These are phyloP conservation scores for Linhomoeus sp. DNA, from an alignment of 2,888 invertebrate genomes.

Conservation along the genomic window DNA sequence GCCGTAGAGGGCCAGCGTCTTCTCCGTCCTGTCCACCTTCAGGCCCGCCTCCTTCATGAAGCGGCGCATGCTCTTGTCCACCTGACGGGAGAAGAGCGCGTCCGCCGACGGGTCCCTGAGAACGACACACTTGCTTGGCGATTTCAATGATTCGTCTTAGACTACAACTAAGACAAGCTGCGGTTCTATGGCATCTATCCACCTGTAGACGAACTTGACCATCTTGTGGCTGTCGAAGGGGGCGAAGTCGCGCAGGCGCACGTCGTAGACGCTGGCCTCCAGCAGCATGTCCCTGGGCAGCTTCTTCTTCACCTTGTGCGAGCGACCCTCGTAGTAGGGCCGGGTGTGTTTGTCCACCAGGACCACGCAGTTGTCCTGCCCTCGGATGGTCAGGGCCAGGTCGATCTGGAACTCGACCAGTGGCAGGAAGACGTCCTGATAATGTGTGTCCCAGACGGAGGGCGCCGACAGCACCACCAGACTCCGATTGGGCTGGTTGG, in stretches of 20 bases:
- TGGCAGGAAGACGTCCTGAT: conserved; percentile 11
- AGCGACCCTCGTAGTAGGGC: conserved; percentile 12
- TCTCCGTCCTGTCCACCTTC: conserved; percentile 10
- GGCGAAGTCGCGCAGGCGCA: conserved; percentile 12
- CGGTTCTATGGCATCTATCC: background rate
- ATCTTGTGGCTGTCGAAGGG: conserved; percentile 10
- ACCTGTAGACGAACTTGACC: conserved; percentile 12
- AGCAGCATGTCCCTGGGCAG: conserved; percentile 12
- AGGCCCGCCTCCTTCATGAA: conserved; percentile 11
- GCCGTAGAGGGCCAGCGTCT: conserved; percentile 10
- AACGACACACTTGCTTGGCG: too few relatives aligned
- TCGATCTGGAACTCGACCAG: conserved; percentile 14
- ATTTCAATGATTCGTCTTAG: too few relatives aligned
- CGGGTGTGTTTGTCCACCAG: conserved; percentile 15
- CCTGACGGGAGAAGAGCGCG: conserved; percentile 9
- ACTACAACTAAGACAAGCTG: background rate
- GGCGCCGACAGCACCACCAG: conserved; percentile 15
- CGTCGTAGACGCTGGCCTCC: conserved; percentile 9
- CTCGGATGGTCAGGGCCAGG: conserved; percentile 11
- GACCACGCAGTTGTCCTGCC: conserved; percentile 13
- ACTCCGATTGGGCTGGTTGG: too few relatives aligned
- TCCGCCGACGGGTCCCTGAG: conserved; percentile 8
- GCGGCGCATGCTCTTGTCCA: conserved; percentile 13
- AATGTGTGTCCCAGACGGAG: conserved; percentile 15
- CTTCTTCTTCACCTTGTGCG: conserved; percentile 7